Evolutionary conservation across 1,140 invertebrate species (phyloP), one percentile per base, ranked within the genome.

Genomic region (Drosophila leontia): DNA sequence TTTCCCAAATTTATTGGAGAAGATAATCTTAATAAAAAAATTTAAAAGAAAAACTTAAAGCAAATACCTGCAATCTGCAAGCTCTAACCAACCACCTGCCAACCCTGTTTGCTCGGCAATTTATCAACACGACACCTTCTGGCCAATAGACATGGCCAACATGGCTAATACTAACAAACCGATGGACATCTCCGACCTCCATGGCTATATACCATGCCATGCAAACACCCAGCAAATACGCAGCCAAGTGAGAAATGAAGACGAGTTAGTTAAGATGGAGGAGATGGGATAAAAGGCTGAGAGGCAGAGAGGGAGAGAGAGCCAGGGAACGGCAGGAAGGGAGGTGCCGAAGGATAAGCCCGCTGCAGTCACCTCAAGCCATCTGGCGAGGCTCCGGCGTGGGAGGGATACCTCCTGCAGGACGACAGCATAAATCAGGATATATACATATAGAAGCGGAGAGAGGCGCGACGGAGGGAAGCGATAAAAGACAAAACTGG

Each of bases 241-340:
- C 86, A 91, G 42, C 83, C 80, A 83, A 84, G 80, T 91, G 87
- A 83, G 83, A 91, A 91, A 91, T 91, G 88, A 91, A 91, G 87
- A 91, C 80, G 88, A 90, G 86, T 91, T 91, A 75, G 87, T 91
- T 81, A 91, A 83, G 80, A 64, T 61, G 50, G 65, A 23, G 26
- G 19, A 9, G 15, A n/a, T 7, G 41, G 32, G 19, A 34, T 42
- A 41, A 42, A 44, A 35, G 62, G 59, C 13, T 3, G 48, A 17
- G 15, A 29, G 26, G 26, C 0, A 48, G 41, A 17, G 15, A n/a
- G 15, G 2, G 44, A 17, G 15, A n/a, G 15, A 3, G 44, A 17
- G 6, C 9, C 0, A 17, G 35, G 34, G 17, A 44, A 29, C 2
- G 47, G 15, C 19, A 15, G 50, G 50, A 44, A 34, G 34, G 45